Conservation (phyloP, 2,888 invertebrate genomes). For the Oscheius sp. region DNA sequence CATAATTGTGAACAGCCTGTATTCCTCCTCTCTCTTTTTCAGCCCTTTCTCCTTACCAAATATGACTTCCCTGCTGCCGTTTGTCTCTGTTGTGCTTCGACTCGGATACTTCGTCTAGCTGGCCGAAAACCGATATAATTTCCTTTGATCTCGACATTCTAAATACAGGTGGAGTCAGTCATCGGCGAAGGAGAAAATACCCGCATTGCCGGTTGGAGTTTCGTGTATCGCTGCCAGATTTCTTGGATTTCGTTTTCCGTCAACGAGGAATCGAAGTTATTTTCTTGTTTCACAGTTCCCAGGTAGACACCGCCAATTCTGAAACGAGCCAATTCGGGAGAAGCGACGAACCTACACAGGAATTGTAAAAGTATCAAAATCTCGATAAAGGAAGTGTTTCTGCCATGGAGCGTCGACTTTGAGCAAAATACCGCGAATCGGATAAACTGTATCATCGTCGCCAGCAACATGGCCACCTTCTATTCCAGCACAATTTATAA, state of each 20-base stretch:
- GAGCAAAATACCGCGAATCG: conserved; percentile 49
- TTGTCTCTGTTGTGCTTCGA: conserved; percentile 49
- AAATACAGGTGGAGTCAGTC: conserved; percentile 8
- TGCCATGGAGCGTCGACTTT: conserved; percentile 86
- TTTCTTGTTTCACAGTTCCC: conserved; percentile 56
- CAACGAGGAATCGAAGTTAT: conserved; percentile 29
- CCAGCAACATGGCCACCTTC: conserved; percentile 72
- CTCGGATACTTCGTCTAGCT: conserved; percentile 46
- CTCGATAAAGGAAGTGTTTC: conserved; percentile 81
- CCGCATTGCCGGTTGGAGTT: conserved; percentile 50
- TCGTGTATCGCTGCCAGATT: conserved; percentile 44
- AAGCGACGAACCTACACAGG: conserved; percentile 42
- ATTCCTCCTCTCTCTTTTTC: neutral
- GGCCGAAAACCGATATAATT: conserved; percentile 51
- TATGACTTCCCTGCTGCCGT: conserved; percentile 39
- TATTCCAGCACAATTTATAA: conserved; percentile 75
- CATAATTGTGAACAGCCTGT: conserved; percentile 62
- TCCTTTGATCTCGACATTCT: conserved; percentile 45
- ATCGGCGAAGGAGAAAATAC: conserved; percentile 16
- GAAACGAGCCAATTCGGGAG: neutral
- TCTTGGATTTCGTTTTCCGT: conserved; percentile 44
- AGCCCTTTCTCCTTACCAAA: conserved; percentile 31
- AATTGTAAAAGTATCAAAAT: conserved; percentile 58
- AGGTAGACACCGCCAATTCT: conserved; percentile 55
- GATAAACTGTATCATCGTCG: conserved; percentile 68